Conservation (phyloP, 2,888 invertebrate genomes). For the Chalcis sispes region DNA sequence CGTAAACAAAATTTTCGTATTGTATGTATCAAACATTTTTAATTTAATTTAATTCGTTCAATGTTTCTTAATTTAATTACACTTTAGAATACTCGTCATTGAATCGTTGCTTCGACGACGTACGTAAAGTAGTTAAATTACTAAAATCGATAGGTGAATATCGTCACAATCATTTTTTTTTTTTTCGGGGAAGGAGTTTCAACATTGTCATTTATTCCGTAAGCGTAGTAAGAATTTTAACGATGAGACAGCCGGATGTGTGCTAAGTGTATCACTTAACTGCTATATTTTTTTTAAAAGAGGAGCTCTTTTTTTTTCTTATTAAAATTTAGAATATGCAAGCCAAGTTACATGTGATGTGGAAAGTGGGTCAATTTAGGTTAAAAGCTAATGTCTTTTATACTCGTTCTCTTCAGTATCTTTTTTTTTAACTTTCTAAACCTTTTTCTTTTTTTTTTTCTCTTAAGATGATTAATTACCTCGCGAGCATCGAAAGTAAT, state of each 20-base stretch:
- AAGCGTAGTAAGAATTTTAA: not conserved
- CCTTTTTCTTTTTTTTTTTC: not conserved
- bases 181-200: not conserved
- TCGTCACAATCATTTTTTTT: no score
- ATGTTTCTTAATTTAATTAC: no score
- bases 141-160: no score
- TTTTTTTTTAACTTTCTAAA: no score
- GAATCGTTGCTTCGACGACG: no score
- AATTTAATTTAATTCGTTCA: no score
- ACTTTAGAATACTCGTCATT: no score
- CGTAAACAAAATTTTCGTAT: no score
- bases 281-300: not conserved
- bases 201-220: not conserved
- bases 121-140: no score
- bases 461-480: not conserved
- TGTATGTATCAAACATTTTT: no score
- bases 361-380: conserved; percentile 8
- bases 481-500: no score
- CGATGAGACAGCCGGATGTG: conserved; percentile 1
- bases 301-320: not conserved
- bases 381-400: conserved; percentile 15
- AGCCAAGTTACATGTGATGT: not conserved
- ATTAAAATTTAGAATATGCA: conserved; percentile 20
- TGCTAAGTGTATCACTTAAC: conserved; percentile 22
- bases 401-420: not conserved